These are phyloP conservation scores for Halichondria panicea DNA, from an alignment of 37 sponge, comb jelly and placozoan genomes.

Conservation along the genomic window DNA sequence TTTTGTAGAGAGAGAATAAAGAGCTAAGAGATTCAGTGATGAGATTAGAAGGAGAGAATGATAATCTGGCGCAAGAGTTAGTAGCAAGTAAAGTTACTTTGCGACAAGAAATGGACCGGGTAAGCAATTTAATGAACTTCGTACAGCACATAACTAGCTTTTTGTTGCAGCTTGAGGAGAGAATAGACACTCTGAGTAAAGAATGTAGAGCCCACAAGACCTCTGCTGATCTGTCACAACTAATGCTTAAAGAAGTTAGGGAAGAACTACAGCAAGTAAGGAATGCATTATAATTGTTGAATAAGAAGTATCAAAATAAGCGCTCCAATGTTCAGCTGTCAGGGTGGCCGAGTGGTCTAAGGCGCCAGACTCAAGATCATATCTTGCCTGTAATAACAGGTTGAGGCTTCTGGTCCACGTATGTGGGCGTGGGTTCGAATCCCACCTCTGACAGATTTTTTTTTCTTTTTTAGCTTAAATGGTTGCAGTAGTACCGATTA, in stretches of 20 bases:
- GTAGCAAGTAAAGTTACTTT: constrained; percentile 84
- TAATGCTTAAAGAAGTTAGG: constrained; percentile 32
- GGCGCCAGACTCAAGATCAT: constrained; percentile 98
- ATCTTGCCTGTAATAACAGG: constrained; percentile 62
- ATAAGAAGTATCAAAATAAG: constrained; percentile 3
- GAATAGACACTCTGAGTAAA: constrained; percentile 83
- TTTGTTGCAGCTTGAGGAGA: constrained; percentile 75
- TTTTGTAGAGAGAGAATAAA: constrained; percentile 68
- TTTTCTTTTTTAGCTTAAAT: constrained; percentile 30
- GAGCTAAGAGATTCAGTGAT: constrained; percentile 56
- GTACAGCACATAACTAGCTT: not conserved
- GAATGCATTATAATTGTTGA: not conserved
- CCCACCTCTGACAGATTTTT: constrained; percentile 99
- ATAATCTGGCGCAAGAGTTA: constrained; percentile 84
- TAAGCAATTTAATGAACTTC: constrained; percentile 3
- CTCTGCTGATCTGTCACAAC: constrained; percentile 35
- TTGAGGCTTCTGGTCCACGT: constrained; percentile 98
- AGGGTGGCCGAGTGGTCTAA: constrained; percentile 99
- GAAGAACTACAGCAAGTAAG: constrained; percentile 73
- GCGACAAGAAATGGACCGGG: constrained; percentile 90
- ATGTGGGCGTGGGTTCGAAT: constrained; percentile 99
- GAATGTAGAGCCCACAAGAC: constrained; percentile 52
- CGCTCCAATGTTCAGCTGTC: constrained; percentile 53
- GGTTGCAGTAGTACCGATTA: too few relatives aligned
- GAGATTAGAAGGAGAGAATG: constrained; percentile 92